These are phyloP conservation scores for Pogonocichla stellata DNA, from an alignment of 2,113 vertebrate species.

Conservation along the genomic window DNA sequence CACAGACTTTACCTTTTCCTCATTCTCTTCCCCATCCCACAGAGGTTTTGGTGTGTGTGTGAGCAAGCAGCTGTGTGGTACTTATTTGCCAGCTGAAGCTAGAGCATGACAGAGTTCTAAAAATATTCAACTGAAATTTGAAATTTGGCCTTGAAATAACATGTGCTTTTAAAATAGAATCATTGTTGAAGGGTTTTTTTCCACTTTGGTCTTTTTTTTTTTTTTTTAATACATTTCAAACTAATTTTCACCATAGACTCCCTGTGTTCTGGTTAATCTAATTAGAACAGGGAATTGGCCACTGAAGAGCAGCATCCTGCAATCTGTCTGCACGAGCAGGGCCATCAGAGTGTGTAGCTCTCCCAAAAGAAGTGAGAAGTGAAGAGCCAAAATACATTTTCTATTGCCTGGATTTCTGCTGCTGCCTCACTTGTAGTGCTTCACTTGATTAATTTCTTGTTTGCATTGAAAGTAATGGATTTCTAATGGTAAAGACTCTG, in stretches of 20 bases:
- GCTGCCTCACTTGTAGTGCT: neutral
- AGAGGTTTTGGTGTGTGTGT: neutral
- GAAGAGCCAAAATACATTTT: neutral
- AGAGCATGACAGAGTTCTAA: neutral
- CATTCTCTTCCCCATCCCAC: neutral
- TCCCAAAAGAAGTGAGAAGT: neutral
- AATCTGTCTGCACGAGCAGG: accelerated
- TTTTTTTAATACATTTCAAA: neutral
- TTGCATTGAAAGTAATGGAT: neutral
- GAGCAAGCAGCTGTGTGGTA: accelerated
- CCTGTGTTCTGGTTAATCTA: neutral
- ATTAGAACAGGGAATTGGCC: neutral
- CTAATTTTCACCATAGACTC: neutral
- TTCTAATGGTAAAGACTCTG: neutral
- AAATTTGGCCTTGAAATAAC: neutral
- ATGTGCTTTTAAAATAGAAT: neutral
- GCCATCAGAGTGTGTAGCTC: neutral
- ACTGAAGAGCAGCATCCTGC: neutral
- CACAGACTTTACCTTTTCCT: neutral
- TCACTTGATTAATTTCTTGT: neutral
- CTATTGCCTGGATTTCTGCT: neutral
- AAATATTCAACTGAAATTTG: neutral
- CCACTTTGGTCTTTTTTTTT: neutral
- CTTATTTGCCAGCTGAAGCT: neutral
- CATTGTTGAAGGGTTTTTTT: neutral